Evolutionary conservation across 2,888 invertebrate genomes (phyloP).

Genomic region (Tridacna gigas): DNA sequence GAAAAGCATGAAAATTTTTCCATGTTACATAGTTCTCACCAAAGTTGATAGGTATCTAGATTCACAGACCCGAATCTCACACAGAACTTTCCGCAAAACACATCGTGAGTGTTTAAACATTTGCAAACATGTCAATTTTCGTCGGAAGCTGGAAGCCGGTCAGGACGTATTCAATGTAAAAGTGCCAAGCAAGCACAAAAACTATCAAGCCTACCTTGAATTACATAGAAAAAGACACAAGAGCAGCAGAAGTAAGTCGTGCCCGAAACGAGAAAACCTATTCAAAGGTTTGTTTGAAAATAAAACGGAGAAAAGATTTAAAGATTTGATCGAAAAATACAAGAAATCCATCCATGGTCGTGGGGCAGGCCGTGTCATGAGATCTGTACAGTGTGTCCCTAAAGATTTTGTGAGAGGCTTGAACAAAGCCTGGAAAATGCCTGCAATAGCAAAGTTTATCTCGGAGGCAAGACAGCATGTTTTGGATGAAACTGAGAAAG

Average conservation of each 20-base stretch:
- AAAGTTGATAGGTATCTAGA: slow-evolving; percentile 30
- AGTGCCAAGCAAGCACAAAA: slow-evolving; percentile 52
- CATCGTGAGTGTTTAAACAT: slow-evolving; percentile 55
- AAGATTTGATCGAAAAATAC: slow-evolving; percentile 28
- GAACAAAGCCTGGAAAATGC: background rate
- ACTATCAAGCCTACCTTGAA: slow-evolving; percentile 33
- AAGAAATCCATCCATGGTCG: background rate
- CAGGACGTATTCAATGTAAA: slow-evolving; percentile 58
- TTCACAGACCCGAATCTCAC: background rate
- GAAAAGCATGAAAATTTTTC: slow-evolving; percentile 45
- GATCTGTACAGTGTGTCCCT: slow-evolving; percentile 26
- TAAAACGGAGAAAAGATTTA: background rate
- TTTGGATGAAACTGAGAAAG: slow-evolving; percentile 4
- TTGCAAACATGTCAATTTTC: slow-evolving; percentile 55
- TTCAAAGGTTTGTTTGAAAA: background rate
- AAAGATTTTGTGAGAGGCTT: slow-evolving; percentile 32
- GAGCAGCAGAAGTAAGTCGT: background rate
- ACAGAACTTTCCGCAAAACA: slow-evolving; percentile 23
- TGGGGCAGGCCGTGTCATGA: slow-evolving; percentile 19
- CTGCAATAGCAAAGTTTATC: background rate
- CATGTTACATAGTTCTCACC: slow-evolving; percentile 53
- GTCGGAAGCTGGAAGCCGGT: slow-evolving; percentile 46
- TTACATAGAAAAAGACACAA: slow-evolving; percentile 1
- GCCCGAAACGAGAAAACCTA: background rate
- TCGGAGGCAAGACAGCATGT: slow-evolving; percentile 8